Conservation (phyloP, 2,888 invertebrate species). For the Liopterus haemorrhoidalis region DNA sequence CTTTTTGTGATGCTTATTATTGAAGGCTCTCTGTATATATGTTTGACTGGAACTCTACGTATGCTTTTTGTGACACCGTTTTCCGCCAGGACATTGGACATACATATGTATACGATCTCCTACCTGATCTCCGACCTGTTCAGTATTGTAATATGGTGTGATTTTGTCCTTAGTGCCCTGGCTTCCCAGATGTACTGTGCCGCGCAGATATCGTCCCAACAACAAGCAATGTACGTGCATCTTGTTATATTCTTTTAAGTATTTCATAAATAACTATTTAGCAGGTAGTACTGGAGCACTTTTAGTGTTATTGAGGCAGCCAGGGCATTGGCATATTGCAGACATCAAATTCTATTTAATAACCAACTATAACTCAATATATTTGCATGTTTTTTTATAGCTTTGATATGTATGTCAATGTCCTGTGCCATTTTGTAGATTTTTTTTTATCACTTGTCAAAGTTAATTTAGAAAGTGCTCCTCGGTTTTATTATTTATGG, state of each 20-base stretch:
- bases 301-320: conserved; percentile 46
- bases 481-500: conserved; percentile 8
- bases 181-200: conserved; percentile 93
- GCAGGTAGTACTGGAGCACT: conserved; percentile 24
- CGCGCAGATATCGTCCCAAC: conserved; percentile 86
- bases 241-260: conserved; percentile 26
- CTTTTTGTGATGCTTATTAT: no score
- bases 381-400: conserved; percentile 15
- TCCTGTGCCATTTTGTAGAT: conserved; percentile 41
- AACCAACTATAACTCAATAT: conserved; percentile 3
- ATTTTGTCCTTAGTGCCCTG: conserved; percentile 85
- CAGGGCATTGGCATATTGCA: conserved; percentile 81
- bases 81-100: conserved; percentile 34
- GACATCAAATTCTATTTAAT: conserved; percentile 6
- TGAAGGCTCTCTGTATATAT: neutral
- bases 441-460: neutral
- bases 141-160: conserved; percentile 32
- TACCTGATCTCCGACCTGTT: conserved; percentile 8
- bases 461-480: conserved; percentile 22
- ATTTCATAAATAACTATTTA: conserved; percentile 23
- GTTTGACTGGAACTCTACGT: no score
- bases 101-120: conserved; percentile 15
- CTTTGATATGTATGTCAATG: conserved; percentile 43
- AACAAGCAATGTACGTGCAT: conserved; percentile 85
- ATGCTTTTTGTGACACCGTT: no score